A percentile compares a stretch with the other conserved stretches of the same genome.
These are phyloP conservation scores for Zosterops pallidus DNA, from an alignment of 2,113 vertebrate genomes.

Conservation along the genomic window DNA sequence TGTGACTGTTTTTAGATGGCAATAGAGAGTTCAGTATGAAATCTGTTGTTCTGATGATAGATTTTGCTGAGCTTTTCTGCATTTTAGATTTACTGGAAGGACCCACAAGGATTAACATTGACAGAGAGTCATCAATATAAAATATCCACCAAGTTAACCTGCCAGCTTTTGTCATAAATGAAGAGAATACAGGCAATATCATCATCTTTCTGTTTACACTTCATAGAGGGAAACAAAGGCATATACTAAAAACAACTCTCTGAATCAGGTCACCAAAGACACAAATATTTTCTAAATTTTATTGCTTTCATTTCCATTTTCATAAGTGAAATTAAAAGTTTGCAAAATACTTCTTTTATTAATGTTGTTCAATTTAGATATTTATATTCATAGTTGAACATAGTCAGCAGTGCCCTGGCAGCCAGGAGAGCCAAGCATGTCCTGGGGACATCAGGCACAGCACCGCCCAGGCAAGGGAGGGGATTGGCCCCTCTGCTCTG, in stretches of 20 bases:
- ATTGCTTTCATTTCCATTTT: background rate
- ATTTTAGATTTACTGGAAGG: background rate
- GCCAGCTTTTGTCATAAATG: background rate
- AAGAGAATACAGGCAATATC: background rate
- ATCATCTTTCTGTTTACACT: background rate
- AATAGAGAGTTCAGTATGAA: background rate
- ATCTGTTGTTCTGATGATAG: background rate
- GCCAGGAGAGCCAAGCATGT: fast-evolving
- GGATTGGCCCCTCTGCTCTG: background rate
- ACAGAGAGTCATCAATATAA: background rate
- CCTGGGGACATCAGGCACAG: background rate
- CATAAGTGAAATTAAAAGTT: background rate
- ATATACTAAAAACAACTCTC: background rate
- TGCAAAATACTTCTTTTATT: background rate
- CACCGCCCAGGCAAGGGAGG: fast-evolving
- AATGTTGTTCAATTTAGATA: background rate
- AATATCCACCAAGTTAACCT: background rate
- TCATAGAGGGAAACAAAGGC: background rate
- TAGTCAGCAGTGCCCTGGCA: background rate
- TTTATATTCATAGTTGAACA: background rate
- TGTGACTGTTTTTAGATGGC: background rate
- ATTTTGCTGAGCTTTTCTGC: background rate
- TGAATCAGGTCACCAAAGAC: background rate
- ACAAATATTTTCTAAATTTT: background rate
- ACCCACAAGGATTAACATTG: background rate